phyloP scores from a whole-genome alignment of 2,113 vertebrate genomes.

The Tragulus kanchil region DNA sequence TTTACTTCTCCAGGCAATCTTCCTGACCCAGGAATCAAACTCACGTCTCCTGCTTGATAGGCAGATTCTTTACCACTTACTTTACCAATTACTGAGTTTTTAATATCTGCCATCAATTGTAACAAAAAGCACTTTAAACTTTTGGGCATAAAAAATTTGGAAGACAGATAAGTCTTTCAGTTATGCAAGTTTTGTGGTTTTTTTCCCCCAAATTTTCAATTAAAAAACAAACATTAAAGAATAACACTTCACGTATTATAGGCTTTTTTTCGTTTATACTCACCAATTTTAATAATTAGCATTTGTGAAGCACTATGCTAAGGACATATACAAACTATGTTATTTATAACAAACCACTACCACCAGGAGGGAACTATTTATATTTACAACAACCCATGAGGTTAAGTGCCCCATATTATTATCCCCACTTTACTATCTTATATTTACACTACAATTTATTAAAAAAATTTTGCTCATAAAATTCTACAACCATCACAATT shows the following conservation, averaged over 20 bases:
- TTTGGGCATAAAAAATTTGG: constrained; percentile 15
- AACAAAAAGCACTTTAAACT: constrained; percentile 34
- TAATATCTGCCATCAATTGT: not conserved
- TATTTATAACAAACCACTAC: not conserved
- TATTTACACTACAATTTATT: too few species aligned
- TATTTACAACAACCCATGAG: not conserved
- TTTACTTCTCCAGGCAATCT: not conserved
- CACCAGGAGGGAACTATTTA: not conserved
- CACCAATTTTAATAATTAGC: not conserved
- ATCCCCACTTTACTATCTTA: not conserved
- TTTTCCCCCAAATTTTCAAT: not conserved
- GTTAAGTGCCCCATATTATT: not conserved
- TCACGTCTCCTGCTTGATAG: not conserved
- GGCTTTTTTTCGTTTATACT: not conserved
- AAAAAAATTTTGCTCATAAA: not conserved
- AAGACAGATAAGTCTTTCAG: not conserved
- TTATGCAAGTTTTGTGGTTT: not conserved
- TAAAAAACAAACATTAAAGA: constrained; percentile 41
- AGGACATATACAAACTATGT: not conserved
- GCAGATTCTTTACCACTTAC: not conserved
- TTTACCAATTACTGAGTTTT: constrained; percentile 44
- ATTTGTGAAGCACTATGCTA: not conserved
- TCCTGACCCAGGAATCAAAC: not conserved
- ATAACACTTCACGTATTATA: not conserved
- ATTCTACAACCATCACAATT: not conserved